Percentiles rank a stretch among this genome's conserved stretches.
Evolutionary conservation across 92 coral and sea anemone species (phyloP).

Genomic region (Epizoanthus rinbou): DNA sequence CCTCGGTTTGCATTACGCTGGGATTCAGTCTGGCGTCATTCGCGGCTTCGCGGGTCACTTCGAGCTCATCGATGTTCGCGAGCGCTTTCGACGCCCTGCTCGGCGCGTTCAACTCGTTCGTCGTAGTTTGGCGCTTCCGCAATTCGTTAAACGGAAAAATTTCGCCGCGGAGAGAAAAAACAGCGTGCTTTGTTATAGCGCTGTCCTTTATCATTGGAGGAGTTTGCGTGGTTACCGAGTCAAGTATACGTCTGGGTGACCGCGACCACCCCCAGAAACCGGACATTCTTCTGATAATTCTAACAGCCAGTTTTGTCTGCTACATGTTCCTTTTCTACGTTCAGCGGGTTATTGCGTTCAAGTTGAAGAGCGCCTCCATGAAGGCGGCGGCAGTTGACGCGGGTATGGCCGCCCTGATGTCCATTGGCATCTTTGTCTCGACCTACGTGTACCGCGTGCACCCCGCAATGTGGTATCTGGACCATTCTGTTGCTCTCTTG

Average conservation of each 20-base stretch:
- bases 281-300: conserved; percentile 60
- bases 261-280: conserved; percentile 63
- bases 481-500: conserved; percentile 63
- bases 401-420: conserved; percentile 70
- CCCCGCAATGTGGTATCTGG: conserved; percentile 70
- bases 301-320: conserved; percentile 53
- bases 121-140: conserved; percentile 87
- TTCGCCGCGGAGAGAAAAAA: conserved; percentile 57
- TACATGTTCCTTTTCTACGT: conserved; percentile 47
- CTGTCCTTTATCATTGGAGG: conserved; percentile 69
- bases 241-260: conserved; percentile 57
- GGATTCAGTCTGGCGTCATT: conserved; percentile 71
- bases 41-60: conserved; percentile 64
- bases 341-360: conserved; percentile 58
- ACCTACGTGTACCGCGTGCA: conserved; percentile 56
- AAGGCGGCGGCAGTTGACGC: conserved; percentile 73
- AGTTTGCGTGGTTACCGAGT: conserved; percentile 54
- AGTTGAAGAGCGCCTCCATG: conserved; percentile 66
- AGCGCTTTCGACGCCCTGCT: conserved; percentile 86
- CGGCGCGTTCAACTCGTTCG: conserved; percentile 69
- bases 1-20: conserved; percentile 49
- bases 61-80: conserved; percentile 83
- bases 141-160: conserved; percentile 67
- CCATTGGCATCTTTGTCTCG: conserved; percentile 59
- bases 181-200: conserved; percentile 68